Evolutionary conservation across 2,113 vertebrate species (phyloP).

Genomic region (Polypterus senegalus): DNA sequence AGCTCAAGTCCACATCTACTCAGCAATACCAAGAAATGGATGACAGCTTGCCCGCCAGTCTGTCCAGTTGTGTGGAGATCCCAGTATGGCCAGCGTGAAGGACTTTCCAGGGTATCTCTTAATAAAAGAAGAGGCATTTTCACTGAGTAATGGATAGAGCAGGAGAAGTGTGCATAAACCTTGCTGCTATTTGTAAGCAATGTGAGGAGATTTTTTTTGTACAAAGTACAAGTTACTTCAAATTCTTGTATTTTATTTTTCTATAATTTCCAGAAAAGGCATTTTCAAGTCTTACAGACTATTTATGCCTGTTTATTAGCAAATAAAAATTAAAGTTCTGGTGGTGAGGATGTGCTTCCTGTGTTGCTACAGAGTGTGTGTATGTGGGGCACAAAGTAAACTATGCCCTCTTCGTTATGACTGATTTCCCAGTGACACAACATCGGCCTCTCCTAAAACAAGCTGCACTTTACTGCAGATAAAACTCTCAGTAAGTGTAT

Average conservation of each 20-base stretch:
- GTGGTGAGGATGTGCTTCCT: slow-evolving; percentile 30
- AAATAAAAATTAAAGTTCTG: slow-evolving; percentile 86
- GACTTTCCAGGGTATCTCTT: slow-evolving; percentile 7
- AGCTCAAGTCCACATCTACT: not conserved
- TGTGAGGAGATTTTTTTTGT: slow-evolving; percentile 84
- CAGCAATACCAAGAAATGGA: not conserved
- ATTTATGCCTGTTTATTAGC: slow-evolving; percentile 84
- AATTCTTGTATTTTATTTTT: slow-evolving; percentile 97
- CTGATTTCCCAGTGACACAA: too few relatives aligned
- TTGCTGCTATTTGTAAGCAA: slow-evolving; percentile 79
- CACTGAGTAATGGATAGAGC: slow-evolving; percentile 61
- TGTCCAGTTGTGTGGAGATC: slow-evolving; percentile 11
- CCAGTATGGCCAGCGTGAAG: slow-evolving; percentile 8
- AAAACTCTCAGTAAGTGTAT: too few relatives aligned
- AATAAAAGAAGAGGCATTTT: slow-evolving; percentile 30
- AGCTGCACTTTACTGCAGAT: too few relatives aligned
- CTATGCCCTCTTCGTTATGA: too few relatives aligned
- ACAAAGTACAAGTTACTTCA: slow-evolving; percentile 93
- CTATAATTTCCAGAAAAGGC: slow-evolving; percentile 91
- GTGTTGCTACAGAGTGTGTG: too few relatives aligned
- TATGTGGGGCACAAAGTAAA: too few relatives aligned
- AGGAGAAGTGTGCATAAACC: slow-evolving; percentile 59
- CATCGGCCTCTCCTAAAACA: too few relatives aligned
- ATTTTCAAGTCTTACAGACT: slow-evolving; percentile 86
- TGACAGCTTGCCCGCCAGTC: slow-evolving; percentile 12